Base-by-base conservation (phyloP, 2,797 vertebrate genomes). In the Antennarius maculatus region DNA sequence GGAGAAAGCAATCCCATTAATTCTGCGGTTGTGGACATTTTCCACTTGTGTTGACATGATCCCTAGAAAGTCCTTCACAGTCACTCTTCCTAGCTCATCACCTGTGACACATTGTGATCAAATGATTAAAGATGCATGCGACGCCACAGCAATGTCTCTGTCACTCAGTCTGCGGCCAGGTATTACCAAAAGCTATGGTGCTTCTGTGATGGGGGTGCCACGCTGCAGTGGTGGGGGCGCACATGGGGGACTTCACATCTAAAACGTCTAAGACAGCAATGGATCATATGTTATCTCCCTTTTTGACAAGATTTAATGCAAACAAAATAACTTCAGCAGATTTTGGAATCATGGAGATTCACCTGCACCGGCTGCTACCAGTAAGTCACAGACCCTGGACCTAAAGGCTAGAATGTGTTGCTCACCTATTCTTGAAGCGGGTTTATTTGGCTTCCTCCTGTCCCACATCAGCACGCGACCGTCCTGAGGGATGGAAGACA, bases 391-490 rank as follows among this genome's bases (percentile, higher is more conserved):
- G 16, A 12, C 6, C 0, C 5, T 15, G 28, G 51, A 7, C 7
- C 31, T 34, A 34, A 34, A 34, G 7, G 27, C 2, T 50, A 7
- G 5, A 43, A 42, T 10, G 28, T 8, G 41, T 45, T 48, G 78
- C 94, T 77, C 89, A 98, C 97, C 94, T 51, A 99, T 92, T 79
- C 93, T 93, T 76, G 93, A 90, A 18, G 97, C 97, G 34, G 97
- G 97, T 91, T 99, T 98, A 62, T 84, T 53, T 47, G 95, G 92
- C 87, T 95, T 97, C 82, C 97, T 95, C 69, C 88, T 94, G 86
- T 99, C 97, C 97, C 97, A 99, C 61, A 99, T 90, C 84, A 99
- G 88, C 82, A 95, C 93, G 59, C 96, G 95, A 52, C 90, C 93
- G 67, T 99, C 97, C 97, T 99, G 65, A 2, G 71, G 66, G 61